These are phyloP conservation scores for Enteromius unitaeniatus DNA, from an alignment of 2,797 vertebrate genomes.

Conservation along the genomic window DNA sequence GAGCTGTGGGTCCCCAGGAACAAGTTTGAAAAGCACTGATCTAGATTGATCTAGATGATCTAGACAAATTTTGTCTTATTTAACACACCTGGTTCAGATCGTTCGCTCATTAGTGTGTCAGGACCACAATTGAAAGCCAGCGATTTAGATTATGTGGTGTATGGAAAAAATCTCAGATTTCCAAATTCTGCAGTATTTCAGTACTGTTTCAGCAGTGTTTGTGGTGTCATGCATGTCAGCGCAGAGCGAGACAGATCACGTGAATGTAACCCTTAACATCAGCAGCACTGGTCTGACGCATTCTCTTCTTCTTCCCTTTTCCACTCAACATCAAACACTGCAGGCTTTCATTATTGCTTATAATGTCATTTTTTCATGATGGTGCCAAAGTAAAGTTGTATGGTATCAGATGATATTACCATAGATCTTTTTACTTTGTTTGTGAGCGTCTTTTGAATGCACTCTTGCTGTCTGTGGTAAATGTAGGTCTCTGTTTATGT, in stretches of 20 bases:
- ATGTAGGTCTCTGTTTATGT: constrained; percentile 14
- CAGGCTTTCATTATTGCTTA: constrained; percentile 27
- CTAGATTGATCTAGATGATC: too few species aligned
- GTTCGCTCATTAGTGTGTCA: neutral
- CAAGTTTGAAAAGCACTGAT: too few species aligned
- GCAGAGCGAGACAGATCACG: constrained; percentile 30
- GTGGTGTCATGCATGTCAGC: constrained; percentile 22
- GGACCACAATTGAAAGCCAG: neutral
- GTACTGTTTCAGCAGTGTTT: constrained; percentile 3
- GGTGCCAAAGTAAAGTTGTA: neutral
- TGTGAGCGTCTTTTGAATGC: neutral
- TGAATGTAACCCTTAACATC: constrained; percentile 27
- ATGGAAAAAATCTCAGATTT: neutral
- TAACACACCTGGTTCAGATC: neutral
- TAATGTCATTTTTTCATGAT: neutral
- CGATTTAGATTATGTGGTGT: neutral
- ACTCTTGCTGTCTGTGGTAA: neutral
- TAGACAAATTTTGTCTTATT: too few species aligned
- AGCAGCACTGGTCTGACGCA: constrained; percentile 40
- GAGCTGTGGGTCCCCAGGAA: too few species aligned
- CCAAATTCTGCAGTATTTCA: neutral
- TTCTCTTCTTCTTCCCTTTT: constrained; percentile 35
- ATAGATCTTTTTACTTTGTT: neutral
- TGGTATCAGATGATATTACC: neutral
- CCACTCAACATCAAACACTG: constrained; percentile 22